Conservation (phyloP, 2,888 invertebrate genomes). For the Napeogenes sylphis region DNA sequence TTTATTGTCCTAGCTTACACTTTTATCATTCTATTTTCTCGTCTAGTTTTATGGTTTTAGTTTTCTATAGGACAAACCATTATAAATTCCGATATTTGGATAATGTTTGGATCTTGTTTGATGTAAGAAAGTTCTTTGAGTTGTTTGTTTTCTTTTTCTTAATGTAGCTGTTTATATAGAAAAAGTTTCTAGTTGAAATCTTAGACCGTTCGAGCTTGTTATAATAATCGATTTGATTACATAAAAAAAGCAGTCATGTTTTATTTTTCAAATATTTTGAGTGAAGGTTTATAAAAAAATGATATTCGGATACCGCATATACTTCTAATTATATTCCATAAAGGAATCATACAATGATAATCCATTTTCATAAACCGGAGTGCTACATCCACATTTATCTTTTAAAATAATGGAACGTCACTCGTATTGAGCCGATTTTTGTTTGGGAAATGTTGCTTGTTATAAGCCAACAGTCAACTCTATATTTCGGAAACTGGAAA, state of each 20-base stretch:
- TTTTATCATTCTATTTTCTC: constrained; percentile 39
- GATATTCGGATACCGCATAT: too few species aligned
- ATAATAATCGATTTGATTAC: neutral
- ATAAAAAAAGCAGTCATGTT: too few species aligned
- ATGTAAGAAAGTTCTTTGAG: neutral
- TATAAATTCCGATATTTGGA: constrained; percentile 13
- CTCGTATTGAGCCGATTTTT: constrained; percentile 52
- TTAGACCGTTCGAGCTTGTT: neutral
- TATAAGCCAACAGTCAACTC: constrained; percentile 66
- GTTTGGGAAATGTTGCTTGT: constrained; percentile 58
- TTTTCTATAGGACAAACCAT: constrained; percentile 21
- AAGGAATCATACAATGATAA: constrained; percentile 25
- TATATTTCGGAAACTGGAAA: constrained; percentile 38
- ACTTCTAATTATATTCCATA: neutral
- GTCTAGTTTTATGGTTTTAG: constrained; percentile 33
- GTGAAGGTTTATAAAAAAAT: too few species aligned
- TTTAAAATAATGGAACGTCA: constrained; percentile 71
- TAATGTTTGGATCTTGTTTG: constrained; percentile 6
- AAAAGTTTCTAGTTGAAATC: neutral
- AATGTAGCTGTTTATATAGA: constrained; percentile 5
- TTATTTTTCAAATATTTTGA: too few species aligned
- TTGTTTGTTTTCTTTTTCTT: constrained; percentile 6
- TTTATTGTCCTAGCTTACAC: constrained; percentile 38
- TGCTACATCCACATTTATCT: constrained; percentile 59
- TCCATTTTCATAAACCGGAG: constrained; percentile 27